Evolutionary conservation across 2,113 vertebrate genomes (phyloP).

Genomic region (Tretioscincus oriximinensis): DNA sequence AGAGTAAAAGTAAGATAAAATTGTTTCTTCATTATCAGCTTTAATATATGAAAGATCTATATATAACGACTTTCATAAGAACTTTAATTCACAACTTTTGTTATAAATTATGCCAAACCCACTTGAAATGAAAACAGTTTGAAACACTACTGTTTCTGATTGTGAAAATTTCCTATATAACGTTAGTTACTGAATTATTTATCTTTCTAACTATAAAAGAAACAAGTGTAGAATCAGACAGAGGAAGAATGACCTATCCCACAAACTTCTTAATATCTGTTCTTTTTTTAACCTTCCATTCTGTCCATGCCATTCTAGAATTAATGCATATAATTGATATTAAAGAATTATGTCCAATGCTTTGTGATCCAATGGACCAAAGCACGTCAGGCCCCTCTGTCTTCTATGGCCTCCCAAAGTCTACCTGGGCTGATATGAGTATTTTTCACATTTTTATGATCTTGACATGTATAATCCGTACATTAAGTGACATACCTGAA

Average conservation of each 20-base stretch:
- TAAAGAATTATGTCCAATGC: too few species aligned
- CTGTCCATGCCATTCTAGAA: constrained; percentile 1
- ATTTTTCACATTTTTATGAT: not conserved
- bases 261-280: too few species aligned
- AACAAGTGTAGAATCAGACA: too few species aligned
- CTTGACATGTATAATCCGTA: not conserved
- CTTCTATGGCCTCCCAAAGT: too few species aligned
- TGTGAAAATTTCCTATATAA: not conserved
- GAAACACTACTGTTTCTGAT: too few species aligned
- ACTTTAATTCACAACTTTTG: not conserved
- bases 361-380: too few species aligned
- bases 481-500: not conserved
- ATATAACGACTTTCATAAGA: not conserved
- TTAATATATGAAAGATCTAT: not conserved
- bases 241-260: too few species aligned
- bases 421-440: too few species aligned
- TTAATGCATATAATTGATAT: not conserved
- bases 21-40: not conserved
- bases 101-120: not conserved
- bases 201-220: too few species aligned
- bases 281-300: not conserved
- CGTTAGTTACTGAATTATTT: not conserved
- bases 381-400: too few species aligned
- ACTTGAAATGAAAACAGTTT: too few species aligned
- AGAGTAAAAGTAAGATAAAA: not conserved